Base-by-base conservation (phyloP, 1,140 invertebrate species). In the Megalopta genalis region DNA sequence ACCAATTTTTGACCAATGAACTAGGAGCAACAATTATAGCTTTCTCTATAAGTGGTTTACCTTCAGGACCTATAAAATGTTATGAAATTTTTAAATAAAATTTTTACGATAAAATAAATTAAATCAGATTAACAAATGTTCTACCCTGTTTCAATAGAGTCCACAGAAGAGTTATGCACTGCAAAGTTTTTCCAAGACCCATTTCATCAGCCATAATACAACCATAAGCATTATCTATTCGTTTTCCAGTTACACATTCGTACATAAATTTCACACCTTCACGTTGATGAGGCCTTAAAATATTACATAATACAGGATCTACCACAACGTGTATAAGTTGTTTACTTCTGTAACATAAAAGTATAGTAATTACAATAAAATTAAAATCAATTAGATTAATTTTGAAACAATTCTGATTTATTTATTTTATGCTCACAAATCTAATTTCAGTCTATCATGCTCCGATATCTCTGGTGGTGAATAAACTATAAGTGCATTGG, bases 251-350 rank as follows among this genome's bases (percentile, higher is more conserved):
- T 2, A 99, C 98, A 94, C 99, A 99, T 90, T 99, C 98, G 91
- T 99, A 99, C 98, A 99, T 99, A 92, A 99, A 99, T 90, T 99
- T 98, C 0, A 99, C 99, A 42, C 99, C 99, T 91, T 99, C 99
- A 77, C 99, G 95, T 93, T 99, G 99, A 96, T 99, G 99, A 23
- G 99, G 99, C 71, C 99, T 94, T 8, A 99, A 93, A 67, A 99
- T 96, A 89, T 97, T 97, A 46, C 96, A 96, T 21, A 99, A 93
- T 0, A 97, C 86, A 10, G 98, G 98, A 94, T 99, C 99, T 2
- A 99, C 98, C 10, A 93, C 92, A 42, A 92, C 91, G 74, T 92
- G 91, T 16, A 93, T 91, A 25, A 92, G 67, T 69, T 88, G 88
- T 54, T 92, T 90, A 4, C 82, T 86, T 42, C 92, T 92, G 49